phyloP scores from a whole-genome alignment of 2,797 vertebrate genomes.

The Argentina silus region DNA sequence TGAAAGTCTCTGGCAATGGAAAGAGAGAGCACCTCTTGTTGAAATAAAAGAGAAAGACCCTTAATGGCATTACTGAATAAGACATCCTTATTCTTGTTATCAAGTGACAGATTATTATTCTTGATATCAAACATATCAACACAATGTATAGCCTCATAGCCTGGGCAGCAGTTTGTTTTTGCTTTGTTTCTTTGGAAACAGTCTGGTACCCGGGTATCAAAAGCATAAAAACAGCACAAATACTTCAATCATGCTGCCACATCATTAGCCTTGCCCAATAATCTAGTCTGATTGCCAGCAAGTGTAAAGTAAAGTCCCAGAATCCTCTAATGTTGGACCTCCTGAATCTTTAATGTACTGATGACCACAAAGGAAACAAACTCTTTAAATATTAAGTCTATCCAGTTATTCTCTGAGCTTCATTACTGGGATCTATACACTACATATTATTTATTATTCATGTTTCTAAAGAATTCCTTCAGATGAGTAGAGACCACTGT shows the following conservation, averaged over 20 bases:
- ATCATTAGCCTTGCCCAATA: not conserved
- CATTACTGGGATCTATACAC: slow-evolving; percentile 61
- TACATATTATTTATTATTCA: slow-evolving; percentile 68
- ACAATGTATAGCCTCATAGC: too few species aligned
- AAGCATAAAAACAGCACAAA: not conserved
- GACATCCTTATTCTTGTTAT: not conserved
- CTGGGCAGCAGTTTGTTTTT: too few species aligned
- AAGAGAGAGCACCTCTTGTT: not conserved
- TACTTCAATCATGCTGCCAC: not conserved
- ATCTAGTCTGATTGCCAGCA: not conserved
- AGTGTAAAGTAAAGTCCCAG: slow-evolving; percentile 14
- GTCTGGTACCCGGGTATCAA: not conserved
- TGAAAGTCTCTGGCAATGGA: not conserved
- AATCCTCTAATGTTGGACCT: slow-evolving; percentile 48
- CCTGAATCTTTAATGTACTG: slow-evolving; percentile 64
- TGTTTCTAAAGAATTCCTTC: slow-evolving; percentile 68
- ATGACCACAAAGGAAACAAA: slow-evolving; percentile 60
- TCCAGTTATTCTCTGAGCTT: slow-evolving; percentile 63
- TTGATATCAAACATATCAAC: not conserved
- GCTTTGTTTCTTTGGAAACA: too few species aligned
- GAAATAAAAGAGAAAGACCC: not conserved
- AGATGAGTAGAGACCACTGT: slow-evolving; percentile 49
- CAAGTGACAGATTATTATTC: not conserved
- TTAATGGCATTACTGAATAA: not conserved
- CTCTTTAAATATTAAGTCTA: slow-evolving; percentile 69